Evolutionary conservation across 1,140 invertebrate species (phyloP).

Genomic region (Vanessa atalanta): DNA sequence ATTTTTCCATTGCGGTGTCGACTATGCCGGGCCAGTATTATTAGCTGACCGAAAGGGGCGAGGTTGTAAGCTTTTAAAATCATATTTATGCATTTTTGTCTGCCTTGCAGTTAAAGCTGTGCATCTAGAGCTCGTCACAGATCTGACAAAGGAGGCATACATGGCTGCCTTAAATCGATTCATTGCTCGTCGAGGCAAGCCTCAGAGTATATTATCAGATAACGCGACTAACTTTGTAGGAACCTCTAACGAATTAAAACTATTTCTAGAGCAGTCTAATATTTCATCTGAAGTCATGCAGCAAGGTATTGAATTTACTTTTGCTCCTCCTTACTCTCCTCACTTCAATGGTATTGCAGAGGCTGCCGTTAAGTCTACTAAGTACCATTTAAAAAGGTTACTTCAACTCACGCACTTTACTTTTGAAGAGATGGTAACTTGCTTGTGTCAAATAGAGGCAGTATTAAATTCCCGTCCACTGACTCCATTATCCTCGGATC

Average conservation of each 20-base stretch:
- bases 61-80: constrained; percentile 11
- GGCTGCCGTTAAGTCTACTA: constrained; percentile 47
- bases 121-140: constrained; percentile 8
- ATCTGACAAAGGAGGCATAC: constrained; percentile 14
- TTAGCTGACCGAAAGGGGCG: constrained; percentile 4
- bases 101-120: neutral
- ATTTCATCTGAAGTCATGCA: constrained; percentile 8
- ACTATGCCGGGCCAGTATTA: constrained; percentile 11
- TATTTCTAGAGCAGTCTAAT: constrained; percentile 3
- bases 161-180: constrained; percentile 12
- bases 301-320: constrained; percentile 6
- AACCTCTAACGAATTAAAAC: neutral
- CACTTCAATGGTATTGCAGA: constrained; percentile 51
- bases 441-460: constrained; percentile 52
- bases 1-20: neutral
- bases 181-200: neutral
- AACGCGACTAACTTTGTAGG: constrained; percentile 14
- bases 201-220: neutral
- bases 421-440: constrained; percentile 58
- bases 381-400: constrained; percentile 43
- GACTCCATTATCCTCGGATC: constrained; percentile 43
- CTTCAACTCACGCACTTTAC: constrained; percentile 38
- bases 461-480: constrained; percentile 53
- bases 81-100: constrained; percentile 8
- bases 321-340: constrained; percentile 40